Evolutionary conservation across 1,140 invertebrate species (phyloP), one percentile per base, ranked within the genome.

Genomic region (Paramacrobiotus metropolitanus): DNA sequence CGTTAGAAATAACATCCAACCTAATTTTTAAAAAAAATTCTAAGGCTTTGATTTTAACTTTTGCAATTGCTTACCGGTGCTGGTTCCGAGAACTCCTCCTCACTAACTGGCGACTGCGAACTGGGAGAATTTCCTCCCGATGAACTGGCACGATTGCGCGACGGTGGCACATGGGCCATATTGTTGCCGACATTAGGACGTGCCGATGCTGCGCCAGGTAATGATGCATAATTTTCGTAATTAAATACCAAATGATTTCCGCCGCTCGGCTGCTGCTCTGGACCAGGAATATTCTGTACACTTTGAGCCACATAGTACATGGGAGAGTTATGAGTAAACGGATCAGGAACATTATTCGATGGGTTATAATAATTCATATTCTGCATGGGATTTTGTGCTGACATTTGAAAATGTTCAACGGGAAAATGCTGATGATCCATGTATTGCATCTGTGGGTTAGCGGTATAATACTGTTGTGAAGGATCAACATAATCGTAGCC

Each of bases 71-170:
- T 40, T 40, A 40, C 34, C 34, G 34, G 34, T 40, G n/a, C 34
- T 40, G 34, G 34, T 40, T 55, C 48, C 9, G 9, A 24, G 24
- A 18, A 55, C 9, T 55, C 48, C 24, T 55, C 48, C 24, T 55
- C 48, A 24, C 48, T 55, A 4, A 55, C 48, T 4, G 48, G 48
- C 48, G 48, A 55, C 48, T 55, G 48, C 15, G 48, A 55, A 24
- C 48, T 55, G 15, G 48, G 48, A 15, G 48, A 55, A 24, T 55
- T 55, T 28, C 48, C 48, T 9, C 9, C 24, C 9, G 48, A 55
- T 28, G 48, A 55, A 24, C 9, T 18, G 9, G 48, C 9, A 24
- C 4, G 48, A 24, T 9, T 55, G 9, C 48, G 34, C 34, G 34
- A 40, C 34, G n/a, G 9, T n/a, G 34, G 9, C 34, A n/a, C 34